Evolutionary conservation across 2,888 invertebrate species (phyloP).

Genomic region (Mimachlamys varia): DNA sequence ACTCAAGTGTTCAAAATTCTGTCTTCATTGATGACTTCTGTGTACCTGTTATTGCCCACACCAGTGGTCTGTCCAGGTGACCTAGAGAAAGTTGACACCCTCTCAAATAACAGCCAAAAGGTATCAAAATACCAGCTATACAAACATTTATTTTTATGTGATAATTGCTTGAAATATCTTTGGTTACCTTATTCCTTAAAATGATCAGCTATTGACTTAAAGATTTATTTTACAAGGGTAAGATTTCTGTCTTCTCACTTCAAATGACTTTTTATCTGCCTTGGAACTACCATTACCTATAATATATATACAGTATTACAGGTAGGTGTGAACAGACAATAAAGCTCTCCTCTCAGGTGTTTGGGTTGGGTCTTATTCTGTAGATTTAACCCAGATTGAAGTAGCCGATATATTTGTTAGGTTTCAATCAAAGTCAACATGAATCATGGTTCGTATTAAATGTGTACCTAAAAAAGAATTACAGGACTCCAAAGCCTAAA

Average conservation of each 20-base stretch:
- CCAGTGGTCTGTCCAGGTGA: not conserved
- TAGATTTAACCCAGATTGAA: not conserved
- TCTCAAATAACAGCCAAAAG: not conserved
- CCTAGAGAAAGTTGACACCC: not conserved
- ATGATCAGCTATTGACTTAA: not conserved
- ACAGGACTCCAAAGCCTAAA: not conserved
- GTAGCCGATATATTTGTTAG: not conserved
- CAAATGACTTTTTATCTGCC: no score
- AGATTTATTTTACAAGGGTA: no score
- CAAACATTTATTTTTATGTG: not conserved
- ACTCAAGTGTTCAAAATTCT: no score
- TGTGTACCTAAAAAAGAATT: not conserved
- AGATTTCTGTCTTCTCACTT: no score
- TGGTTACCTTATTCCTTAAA: not conserved
- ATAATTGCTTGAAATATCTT: conserved; percentile 11
- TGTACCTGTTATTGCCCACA: not conserved
- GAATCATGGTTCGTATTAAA: not conserved
- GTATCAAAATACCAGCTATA: not conserved
- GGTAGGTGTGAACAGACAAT: not conserved
- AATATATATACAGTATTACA: not conserved
- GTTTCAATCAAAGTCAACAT: not conserved
- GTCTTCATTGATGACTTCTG: not conserved
- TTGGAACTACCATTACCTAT: no score
- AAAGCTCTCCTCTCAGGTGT: not conserved
- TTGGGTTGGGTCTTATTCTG: not conserved